Base-by-base conservation (phyloP, 2,113 vertebrate genomes). In the Laticauda colubrina region DNA sequence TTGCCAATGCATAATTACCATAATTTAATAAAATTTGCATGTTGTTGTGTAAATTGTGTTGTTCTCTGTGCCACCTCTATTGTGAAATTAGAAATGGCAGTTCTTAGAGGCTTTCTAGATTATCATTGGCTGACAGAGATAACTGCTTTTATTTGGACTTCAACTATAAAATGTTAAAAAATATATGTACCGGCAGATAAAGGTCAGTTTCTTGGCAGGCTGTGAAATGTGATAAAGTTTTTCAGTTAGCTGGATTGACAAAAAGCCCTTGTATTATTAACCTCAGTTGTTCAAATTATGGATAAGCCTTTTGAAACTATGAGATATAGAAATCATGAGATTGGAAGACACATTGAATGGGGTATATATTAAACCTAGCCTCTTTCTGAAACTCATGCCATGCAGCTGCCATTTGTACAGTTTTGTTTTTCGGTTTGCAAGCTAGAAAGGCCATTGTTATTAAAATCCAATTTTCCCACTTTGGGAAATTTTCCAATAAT, bases 151-250 rank as follows among this genome's bases (percentile, higher is more conserved):
- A 54, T 89, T 54, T 90, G 88, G 81, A 51, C 81, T 87, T 87
- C 75, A 93, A 56, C 56, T 90, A 87, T 93, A 57, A 64, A 90
- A 86, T 90, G 81, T 87, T 86, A 39, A 93, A 90, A 93, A 86
- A 90, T 90, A 87, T 92, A 93, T 90, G n/a, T 54, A 93, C 55
- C 54, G 45, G 88, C 81, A 90, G 45, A 90, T 34, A 90, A 93
- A 93, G 92, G 92, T 93, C 92, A 93, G 43, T 90, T 90, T 86
- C 81, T 87, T 93, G 92, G 92, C 92, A 93, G 89, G 75, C 89
- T 93, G 89, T 90, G 92, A 93, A 90, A 93, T 87, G 75, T 93
- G 92, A 93, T 93, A 87, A 93, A 93, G 48, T 93, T 93, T 93
- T 93, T 90, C 89, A 90, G 92, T 93, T 93, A 90, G 81, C 56